Percentiles rank a stretch among this genome's conserved stretches.
phyloP scores from a whole-genome alignment of 2,113 vertebrate species.

The Balaenoptera acutorostrata region DNA sequence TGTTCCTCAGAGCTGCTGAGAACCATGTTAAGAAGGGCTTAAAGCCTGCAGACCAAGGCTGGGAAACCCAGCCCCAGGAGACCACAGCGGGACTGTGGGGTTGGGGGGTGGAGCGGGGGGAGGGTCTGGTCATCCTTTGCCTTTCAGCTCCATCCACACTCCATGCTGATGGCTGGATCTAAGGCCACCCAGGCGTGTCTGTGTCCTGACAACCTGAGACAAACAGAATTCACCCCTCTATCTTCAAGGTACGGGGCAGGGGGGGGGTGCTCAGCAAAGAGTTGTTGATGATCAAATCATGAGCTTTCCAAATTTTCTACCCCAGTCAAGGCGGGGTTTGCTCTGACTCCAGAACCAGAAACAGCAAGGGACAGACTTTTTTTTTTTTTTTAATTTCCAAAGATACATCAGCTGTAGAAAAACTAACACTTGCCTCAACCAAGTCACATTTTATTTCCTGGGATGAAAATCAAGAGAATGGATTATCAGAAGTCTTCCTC shows the following conservation, averaged over 20 bases:
- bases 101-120: fast-evolving
- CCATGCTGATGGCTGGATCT: fast-evolving
- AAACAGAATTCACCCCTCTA: not conserved
- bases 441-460: conserved; percentile 58
- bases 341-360: conserved; percentile 63
- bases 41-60: not conserved
- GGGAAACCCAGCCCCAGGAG: not conserved
- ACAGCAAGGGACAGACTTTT: not conserved
- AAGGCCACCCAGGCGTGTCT: no score
- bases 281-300: not conserved
- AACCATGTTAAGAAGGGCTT: not conserved
- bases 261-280: not conserved
- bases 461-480: conserved; percentile 61
- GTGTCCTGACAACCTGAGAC: not conserved
- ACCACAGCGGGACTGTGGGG: fast-evolving
- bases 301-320: not conserved
- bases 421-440: conserved; percentile 22
- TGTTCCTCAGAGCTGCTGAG: not conserved
- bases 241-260: not conserved
- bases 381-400: not conserved
- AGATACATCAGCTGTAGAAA: conserved; percentile 27
- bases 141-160: not conserved
- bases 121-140: not conserved
- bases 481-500: conserved; percentile 43
- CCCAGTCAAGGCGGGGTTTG: not conserved